A percentile compares a stretch with the other conserved stretches of the same genome.
Evolutionary conservation across 2,888 invertebrate species (phyloP).

Genomic region (Dryadula phaetusa): DNA sequence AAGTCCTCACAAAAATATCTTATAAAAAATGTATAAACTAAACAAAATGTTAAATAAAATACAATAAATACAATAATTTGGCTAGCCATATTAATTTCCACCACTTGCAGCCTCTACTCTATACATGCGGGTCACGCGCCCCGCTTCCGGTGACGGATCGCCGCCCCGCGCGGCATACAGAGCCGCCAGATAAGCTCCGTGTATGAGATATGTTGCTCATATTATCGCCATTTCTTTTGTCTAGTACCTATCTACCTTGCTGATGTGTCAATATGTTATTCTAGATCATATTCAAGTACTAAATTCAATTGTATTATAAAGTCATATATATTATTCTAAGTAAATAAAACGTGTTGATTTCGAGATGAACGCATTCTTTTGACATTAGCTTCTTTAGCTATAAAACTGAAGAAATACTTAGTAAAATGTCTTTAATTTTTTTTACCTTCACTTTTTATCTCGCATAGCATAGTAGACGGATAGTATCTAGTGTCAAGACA

Average conservation of each 20-base stretch:
- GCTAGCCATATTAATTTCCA: constrained; percentile 1
- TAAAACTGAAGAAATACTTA: too few species aligned
- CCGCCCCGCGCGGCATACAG: constrained; percentile 39
- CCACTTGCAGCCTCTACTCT: background rate
- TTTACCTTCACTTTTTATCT: too few species aligned
- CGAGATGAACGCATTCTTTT: too few species aligned
- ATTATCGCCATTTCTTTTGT: constrained; percentile 26
- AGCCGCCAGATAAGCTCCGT: constrained; percentile 27
- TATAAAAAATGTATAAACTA: too few species aligned
- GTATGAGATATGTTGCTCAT: constrained; percentile 34
- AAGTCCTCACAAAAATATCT: too few species aligned
- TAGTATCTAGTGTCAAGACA: too few species aligned
- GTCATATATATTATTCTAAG: too few species aligned
- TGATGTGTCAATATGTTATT: constrained; percentile 2
- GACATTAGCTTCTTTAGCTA: too few species aligned
- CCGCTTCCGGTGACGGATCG: constrained; percentile 40
- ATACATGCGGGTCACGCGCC: constrained; percentile 11
- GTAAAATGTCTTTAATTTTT: too few species aligned
- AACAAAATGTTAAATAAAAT: background rate
- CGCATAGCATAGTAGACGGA: too few species aligned
- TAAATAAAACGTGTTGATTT: too few species aligned
- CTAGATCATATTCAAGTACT: background rate
- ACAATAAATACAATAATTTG: background rate
- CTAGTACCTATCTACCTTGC: constrained; percentile 16
- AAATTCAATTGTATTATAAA: background rate